phyloP scores from a whole-genome alignment of 2,888 invertebrate genomes.

The Escarpia spicata region DNA sequence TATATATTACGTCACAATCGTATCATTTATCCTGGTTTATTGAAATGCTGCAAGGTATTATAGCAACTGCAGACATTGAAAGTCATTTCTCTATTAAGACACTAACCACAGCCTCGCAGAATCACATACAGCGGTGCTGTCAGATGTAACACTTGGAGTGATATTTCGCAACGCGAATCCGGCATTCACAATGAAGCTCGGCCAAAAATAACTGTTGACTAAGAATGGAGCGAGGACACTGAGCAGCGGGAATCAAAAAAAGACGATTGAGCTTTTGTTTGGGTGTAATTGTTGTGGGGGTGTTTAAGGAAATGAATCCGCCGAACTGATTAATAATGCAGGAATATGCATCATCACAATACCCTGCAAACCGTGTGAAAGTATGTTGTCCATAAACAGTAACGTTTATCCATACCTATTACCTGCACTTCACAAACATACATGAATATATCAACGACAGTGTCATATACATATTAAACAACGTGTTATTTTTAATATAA shows the following conservation, averaged over 20 bases:
- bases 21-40: too few species aligned
- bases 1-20: neutral
- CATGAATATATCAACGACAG: too few species aligned
- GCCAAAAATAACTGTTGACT: neutral
- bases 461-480: too few species aligned
- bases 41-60: neutral
- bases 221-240: neutral
- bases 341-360: neutral
- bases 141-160: neutral
- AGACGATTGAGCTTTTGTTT: neutral
- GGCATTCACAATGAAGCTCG: neutral
- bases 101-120: neutral
- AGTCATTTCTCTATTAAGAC: neutral
- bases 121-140: neutral
- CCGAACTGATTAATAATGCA: neutral
- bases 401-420: too few species aligned
- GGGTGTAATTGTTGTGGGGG: neutral
- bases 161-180: neutral
- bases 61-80: neutral
- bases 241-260: neutral
- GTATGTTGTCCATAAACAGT: too few species aligned
- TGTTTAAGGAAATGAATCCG: neutral
- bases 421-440: too few species aligned
- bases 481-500: too few species aligned
- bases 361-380: neutral